Base-by-base conservation (phyloP, 2,797 vertebrate species). In the Eulemur mongoz region DNA sequence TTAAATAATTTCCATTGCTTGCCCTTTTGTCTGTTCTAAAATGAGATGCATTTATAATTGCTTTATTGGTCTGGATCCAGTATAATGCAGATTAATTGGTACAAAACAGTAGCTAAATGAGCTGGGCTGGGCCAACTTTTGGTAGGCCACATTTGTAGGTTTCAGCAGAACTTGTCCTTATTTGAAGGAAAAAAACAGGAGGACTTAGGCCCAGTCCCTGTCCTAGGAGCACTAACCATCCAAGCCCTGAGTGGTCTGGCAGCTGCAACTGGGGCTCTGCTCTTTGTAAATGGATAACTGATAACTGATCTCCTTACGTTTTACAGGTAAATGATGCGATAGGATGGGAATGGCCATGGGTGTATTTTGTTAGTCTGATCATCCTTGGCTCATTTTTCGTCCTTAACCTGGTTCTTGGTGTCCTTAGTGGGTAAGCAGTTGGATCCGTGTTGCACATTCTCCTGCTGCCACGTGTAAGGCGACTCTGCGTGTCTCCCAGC, bases 361-460 rank as follows among this genome's bases (percentile, higher is more conserved):
- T 99, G 99, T 99, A 99, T 99, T 99, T 99, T 99, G 99, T 99
- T 99, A 99, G 99, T 99, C 99, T 99, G 98, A 99, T 99, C 98
- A 99, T 99, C 98, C 99, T 99, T 98, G 99, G 99, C 98, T 99
- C 99, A 99, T 99, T 99, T 99, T 99, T 99, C 98, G 99, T 99
- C 98, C 99, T 99, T 99, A 99, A 99, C 99, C 99, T 99, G 98
- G 99, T 99, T 98, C 99, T 99, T 99, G 99, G 99, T 99, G 99
- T 99, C 97, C 99, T 99, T 97, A 99, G 99, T 99, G 99, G 99
- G 99, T 99, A 99, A 99, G 99, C 99, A 98, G 98, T 98, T 98
- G 98, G 98, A 98, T 98, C 98, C 87, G 95, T 96, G n/a, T 97
- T 98, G 98, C 98, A 90, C 98, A 97, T 96, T 97, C 93, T 98